These are phyloP conservation scores for Mamestra configurata DNA, from an alignment of 1,140 invertebrate genomes.

Conservation along the genomic window DNA sequence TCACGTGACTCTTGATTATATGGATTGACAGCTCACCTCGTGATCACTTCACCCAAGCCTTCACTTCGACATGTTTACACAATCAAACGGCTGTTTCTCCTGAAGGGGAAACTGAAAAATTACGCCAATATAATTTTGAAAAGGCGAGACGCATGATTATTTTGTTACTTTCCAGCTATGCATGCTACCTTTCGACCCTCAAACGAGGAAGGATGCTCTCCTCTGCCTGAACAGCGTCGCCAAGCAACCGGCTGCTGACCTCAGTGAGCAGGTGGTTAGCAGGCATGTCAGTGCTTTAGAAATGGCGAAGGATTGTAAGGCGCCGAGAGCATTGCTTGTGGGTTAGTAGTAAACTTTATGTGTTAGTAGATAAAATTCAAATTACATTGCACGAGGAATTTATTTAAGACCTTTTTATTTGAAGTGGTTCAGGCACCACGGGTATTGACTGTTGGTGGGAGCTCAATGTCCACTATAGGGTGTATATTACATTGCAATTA, in stretches of 20 bases:
- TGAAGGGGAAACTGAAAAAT: too few species aligned
- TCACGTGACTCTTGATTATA: too few species aligned
- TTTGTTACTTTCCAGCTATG: slow-evolving; percentile 61
- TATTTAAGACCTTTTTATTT: neutral
- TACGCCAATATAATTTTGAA: too few species aligned
- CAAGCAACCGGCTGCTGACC: slow-evolving; percentile 21
- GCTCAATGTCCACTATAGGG: too few species aligned
- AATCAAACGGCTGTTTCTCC: too few species aligned
- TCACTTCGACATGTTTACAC: too few species aligned
- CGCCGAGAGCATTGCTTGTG: slow-evolving; percentile 45
- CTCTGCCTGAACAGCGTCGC: slow-evolving; percentile 56
- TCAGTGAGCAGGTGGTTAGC: slow-evolving; percentile 37
- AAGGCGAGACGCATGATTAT: too few species aligned
- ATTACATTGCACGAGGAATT: neutral
- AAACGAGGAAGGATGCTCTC: slow-evolving; percentile 57
- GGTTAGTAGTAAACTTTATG: neutral
- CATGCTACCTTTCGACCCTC: slow-evolving; percentile 51
- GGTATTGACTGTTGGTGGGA: too few species aligned
- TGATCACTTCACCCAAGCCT: too few species aligned
- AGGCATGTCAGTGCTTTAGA: slow-evolving; percentile 51
- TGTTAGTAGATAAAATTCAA: neutral
- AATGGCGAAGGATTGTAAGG: slow-evolving; percentile 54
- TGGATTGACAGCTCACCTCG: too few species aligned
- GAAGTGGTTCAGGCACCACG: neutral
- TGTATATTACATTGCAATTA: too few species aligned